These are phyloP conservation scores for Hycleus phaleratus DNA, from an alignment of 1,140 invertebrate genomes.

Conservation along the genomic window DNA sequence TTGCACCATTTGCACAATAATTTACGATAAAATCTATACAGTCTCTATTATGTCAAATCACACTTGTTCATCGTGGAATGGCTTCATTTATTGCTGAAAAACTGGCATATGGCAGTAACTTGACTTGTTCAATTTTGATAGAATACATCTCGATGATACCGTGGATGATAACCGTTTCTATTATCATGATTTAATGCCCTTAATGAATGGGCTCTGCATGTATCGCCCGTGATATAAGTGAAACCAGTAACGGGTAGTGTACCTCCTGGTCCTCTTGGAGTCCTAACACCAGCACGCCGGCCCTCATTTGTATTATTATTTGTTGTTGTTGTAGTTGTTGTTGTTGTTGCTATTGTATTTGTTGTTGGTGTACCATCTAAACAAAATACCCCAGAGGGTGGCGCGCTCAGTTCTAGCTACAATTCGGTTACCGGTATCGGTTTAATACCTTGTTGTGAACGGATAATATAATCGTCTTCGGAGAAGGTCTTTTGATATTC, in stretches of 20 bases:
- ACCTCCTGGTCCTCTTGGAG: conserved; percentile 48
- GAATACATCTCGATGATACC: conserved; percentile 19
- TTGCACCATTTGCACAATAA: too few species aligned
- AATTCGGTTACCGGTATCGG: conserved; percentile 84
- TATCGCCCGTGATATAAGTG: conserved; percentile 64
- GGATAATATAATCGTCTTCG: conserved; percentile 72
- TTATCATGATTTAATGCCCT: conserved; percentile 27
- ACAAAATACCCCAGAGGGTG: conserved; percentile 61
- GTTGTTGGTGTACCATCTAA: conserved; percentile 41
- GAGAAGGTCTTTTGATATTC: conserved; percentile 84
- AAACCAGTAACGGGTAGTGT: conserved; percentile 64
- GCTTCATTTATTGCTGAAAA: conserved; percentile 36
- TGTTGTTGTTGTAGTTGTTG: too few species aligned
- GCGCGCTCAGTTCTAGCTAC: conserved; percentile 83
- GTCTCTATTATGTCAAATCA: conserved; percentile 36
- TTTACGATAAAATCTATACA: conserved; percentile 21
- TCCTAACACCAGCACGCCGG: conserved; percentile 46
- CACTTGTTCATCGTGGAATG: conserved; percentile 34
- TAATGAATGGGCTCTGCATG: conserved; percentile 41
- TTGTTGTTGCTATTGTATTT: too few species aligned
- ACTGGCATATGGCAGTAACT: too few species aligned
- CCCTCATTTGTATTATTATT: conserved; percentile 32
- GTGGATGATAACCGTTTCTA: conserved; percentile 33
- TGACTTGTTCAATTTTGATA: too few species aligned
- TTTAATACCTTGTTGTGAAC: conserved; percentile 54